Base-by-base conservation (phyloP, 2,113 vertebrate genomes). In the Dicerorhinus sumatrensis region DNA sequence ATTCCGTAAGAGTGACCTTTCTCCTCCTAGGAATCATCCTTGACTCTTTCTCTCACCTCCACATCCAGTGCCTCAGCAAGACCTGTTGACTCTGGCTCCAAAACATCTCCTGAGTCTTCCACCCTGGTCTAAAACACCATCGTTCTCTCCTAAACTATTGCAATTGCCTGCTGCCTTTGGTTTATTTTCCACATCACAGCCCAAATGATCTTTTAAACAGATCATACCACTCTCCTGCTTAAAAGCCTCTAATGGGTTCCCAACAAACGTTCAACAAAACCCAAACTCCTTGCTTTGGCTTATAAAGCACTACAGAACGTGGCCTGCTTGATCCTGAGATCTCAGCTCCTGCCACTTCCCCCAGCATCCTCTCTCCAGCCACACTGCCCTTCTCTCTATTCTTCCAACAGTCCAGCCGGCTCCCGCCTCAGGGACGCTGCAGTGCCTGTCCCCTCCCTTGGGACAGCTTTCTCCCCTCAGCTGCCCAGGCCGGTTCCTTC, bases 181-280 rank as follows among this genome's bases (percentile, higher is more conserved):
- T 70, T 91, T 77, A 84, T 85, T 72, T 36, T 87, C 65, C 67
- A 86, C n/a, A n/a, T 42, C 29, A 29, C n/a, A 42, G 54, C 42
- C 73, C 25, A 75, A 92, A 75, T 4, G n/a, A 82, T n/a, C 42
- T 73, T 77, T 54, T 77, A 60, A 92, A 75, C 63, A 83, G 75
- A 70, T 82, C 29, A 2, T 46, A 65, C 39, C 69, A 70, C 36
- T 46, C 14, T 8, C 29, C 70, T 63, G 29, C 87, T 85, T 93
- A 36, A 89, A 84, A 95, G 56, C 56, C n/a, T 76, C 56, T 21
- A 3, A 39, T 20, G 62, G 46, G 29, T 42, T 81, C 54, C 54
- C 56, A n/a, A 36, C 8, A 85, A 92, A n/a, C 58, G 27, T 89
- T 86, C 62, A 21, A 60, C n/a, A 89, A 90, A 97, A 39, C 51